Percentiles rank a stretch among this genome's conserved stretches.
phyloP scores from a whole-genome alignment of 64 coral and sea anemone genomes.

The Montipora sp. region DNA sequence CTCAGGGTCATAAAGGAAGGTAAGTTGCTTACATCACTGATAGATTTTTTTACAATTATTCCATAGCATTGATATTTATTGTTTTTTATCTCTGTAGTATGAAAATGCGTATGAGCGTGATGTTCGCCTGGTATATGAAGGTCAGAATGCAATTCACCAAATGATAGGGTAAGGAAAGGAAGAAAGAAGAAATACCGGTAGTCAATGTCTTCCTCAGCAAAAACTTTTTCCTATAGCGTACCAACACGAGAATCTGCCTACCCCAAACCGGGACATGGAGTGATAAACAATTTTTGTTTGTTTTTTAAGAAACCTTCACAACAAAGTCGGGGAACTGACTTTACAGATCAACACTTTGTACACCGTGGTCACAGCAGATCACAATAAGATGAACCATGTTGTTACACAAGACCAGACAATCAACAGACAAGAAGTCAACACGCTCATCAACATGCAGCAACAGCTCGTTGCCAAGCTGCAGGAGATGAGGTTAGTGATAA shows the following conservation, averaged over 20 bases:
- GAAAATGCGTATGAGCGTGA: slow-evolving; percentile 93
- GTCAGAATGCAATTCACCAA: slow-evolving; percentile 96
- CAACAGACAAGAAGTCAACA: slow-evolving; percentile 94
- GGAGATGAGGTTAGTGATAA: slow-evolving; percentile 81
- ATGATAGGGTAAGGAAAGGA: slow-evolving; percentile 80
- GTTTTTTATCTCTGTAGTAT: slow-evolving; percentile 75
- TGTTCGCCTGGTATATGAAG: slow-evolving; percentile 94
- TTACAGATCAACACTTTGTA: slow-evolving; percentile 85
- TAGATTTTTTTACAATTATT: background rate
- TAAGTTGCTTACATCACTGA: background rate
- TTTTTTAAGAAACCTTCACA: slow-evolving; percentile 80
- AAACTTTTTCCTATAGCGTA: no score
- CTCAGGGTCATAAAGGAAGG: no score
- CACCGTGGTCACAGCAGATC: slow-evolving; percentile 75
- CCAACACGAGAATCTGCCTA: no score
- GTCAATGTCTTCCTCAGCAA: no score
- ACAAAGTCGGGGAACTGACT: slow-evolving; percentile 91
- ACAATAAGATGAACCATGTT: slow-evolving; percentile 62
- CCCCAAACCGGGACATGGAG: no score
- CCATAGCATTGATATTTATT: background rate
- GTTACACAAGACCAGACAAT: slow-evolving; percentile 77
- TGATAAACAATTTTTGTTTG: background rate
- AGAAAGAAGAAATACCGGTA: no score
- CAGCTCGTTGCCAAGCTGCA: slow-evolving; percentile 80
- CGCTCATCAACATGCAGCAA: slow-evolving; percentile 86